phyloP scores from a whole-genome alignment of 2,113 vertebrate species.

The Vicugna pacos region DNA sequence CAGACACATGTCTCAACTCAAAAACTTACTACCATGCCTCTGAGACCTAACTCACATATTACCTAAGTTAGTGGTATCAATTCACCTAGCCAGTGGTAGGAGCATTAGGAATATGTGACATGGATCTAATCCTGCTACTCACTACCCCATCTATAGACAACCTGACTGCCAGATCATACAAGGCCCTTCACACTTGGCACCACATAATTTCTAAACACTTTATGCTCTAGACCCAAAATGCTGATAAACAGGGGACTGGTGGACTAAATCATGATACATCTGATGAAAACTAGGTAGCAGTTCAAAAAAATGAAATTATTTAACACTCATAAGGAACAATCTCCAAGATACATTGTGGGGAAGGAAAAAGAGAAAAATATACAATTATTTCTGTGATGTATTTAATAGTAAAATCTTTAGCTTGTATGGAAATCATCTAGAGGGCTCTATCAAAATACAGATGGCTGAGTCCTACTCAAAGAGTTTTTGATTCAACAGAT shows the following conservation, averaged over 20 bases:
- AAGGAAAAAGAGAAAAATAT: background rate
- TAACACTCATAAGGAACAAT: background rate
- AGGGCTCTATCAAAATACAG: background rate
- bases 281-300: background rate
- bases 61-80: background rate
- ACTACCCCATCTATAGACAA: background rate
- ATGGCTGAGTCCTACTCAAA: background rate
- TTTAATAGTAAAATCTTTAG: background rate
- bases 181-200: background rate
- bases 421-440: background rate
- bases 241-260: background rate
- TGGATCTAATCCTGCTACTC: background rate
- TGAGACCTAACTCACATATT: background rate
- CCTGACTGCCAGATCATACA: background rate
- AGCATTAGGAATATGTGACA: background rate
- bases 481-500: background rate
- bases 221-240: background rate
- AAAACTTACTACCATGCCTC: background rate
- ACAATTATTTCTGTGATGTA: conserved; percentile 11
- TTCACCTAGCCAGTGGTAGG: background rate
- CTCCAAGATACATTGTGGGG: background rate
- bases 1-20: background rate
- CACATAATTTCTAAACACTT: background rate
- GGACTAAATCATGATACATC: background rate
- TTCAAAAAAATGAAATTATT: background rate